A percentile compares a stretch with the other conserved stretches of the same genome.
phyloP scores from a whole-genome alignment of 2,113 vertebrate genomes.

The Bagarius yarrelli region DNA sequence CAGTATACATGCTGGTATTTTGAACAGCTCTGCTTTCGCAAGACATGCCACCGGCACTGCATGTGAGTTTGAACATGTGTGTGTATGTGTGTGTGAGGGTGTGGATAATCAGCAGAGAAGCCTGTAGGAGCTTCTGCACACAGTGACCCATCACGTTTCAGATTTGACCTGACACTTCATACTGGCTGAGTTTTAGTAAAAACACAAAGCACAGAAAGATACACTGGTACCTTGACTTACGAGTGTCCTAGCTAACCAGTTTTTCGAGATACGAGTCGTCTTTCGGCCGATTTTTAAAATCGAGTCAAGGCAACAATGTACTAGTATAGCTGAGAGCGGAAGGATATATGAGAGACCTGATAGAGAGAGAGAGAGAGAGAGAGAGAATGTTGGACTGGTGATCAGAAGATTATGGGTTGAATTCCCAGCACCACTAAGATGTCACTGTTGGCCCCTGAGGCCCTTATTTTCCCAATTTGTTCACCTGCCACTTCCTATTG shows the following conservation, averaged over 20 bases:
- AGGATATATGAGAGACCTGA: too few species aligned
- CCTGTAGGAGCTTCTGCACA: slow-evolving; percentile 56
- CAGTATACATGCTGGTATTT: slow-evolving; percentile 69
- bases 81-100: slow-evolving; percentile 34
- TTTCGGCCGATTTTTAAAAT: too few species aligned
- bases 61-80: slow-evolving; percentile 23
- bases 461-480: background rate
- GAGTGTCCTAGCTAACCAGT: too few species aligned
- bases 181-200: background rate
- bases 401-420: too few species aligned
- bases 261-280: too few species aligned
- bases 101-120: slow-evolving; percentile 56
- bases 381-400: too few species aligned
- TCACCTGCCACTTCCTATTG: background rate
- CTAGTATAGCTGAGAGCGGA: too few species aligned
- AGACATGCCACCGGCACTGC: slow-evolving; percentile 17
- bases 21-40: slow-evolving; percentile 62
- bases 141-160: slow-evolving; percentile 59
- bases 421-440: too few species aligned
- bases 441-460: too few species aligned
- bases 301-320: too few species aligned
- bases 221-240: too few species aligned
- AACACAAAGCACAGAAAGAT: background rate
- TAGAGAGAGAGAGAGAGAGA: too few species aligned
- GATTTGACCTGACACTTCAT: slow-evolving; percentile 55